These are phyloP conservation scores for Folsomia manolachei DNA, from an alignment of 2,888 invertebrate genomes.

Conservation along the genomic window DNA sequence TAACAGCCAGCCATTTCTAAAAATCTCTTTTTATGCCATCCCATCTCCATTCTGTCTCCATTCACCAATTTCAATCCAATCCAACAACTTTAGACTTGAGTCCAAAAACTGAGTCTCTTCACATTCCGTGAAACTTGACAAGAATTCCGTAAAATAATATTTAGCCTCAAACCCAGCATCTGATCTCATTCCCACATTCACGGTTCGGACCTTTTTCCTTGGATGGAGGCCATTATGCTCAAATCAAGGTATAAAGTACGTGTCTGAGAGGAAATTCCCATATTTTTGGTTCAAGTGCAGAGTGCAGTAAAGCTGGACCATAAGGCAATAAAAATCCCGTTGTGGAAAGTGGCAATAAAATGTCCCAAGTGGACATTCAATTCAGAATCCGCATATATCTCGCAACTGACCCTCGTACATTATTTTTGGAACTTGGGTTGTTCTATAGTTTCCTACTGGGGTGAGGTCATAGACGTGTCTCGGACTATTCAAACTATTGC, in stretches of 20 bases:
- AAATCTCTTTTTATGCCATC: not conserved
- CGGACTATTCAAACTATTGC: too few relatives aligned
- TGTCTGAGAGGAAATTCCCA: not conserved
- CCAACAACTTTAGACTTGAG: not conserved
- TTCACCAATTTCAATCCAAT: not conserved
- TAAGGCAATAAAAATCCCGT: constrained; percentile 7
- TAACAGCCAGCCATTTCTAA: too few relatives aligned
- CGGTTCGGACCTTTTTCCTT: not conserved
- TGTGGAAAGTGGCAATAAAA: constrained; percentile 8
- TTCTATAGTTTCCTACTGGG: too few relatives aligned
- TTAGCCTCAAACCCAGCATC: not conserved
- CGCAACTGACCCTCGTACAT: too few relatives aligned
- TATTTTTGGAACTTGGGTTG: too few relatives aligned
- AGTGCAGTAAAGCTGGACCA: too few relatives aligned
- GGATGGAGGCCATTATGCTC: too few relatives aligned
- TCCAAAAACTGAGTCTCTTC: not conserved
- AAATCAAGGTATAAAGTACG: too few relatives aligned
- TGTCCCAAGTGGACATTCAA: constrained; percentile 8
- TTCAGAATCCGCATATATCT: too few relatives aligned
- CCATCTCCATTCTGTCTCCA: not conserved
- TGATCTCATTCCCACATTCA: constrained; percentile 1
- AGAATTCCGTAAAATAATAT: not conserved
- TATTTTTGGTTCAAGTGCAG: not conserved
- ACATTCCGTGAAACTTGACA: not conserved
- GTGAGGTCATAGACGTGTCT: too few relatives aligned